phyloP scores from a whole-genome alignment of 2,797 vertebrate species.

The Malacoraja senta region DNA sequence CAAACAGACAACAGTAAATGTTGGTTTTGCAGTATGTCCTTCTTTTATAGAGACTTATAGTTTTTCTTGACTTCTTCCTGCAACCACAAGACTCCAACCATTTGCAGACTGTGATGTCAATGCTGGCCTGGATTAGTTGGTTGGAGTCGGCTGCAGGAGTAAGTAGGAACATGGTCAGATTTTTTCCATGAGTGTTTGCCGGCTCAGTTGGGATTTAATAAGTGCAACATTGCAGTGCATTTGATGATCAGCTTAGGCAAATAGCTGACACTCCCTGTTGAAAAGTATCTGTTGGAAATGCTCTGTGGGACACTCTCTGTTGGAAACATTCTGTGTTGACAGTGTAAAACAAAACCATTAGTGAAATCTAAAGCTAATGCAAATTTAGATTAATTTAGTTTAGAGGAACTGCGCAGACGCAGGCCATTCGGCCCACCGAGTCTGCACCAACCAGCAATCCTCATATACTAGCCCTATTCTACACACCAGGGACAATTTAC shows the following conservation, averaged over 20 bases:
- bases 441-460: no score
- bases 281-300: no score
- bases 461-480: no score
- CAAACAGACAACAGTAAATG: background rate
- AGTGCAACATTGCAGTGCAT: background rate
- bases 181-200: background rate
- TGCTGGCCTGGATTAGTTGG: background rate
- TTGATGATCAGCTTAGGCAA: background rate
- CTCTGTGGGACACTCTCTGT: background rate
- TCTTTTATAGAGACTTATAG: no score
- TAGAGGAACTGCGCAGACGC: no score
- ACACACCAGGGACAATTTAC: no score
- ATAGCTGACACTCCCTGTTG: background rate
- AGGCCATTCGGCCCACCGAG: no score
- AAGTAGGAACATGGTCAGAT: background rate
- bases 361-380: background rate
- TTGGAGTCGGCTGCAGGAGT: background rate
- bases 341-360: background rate
- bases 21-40: background rate
- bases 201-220: background rate
- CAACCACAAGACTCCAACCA: constrained; percentile 25
- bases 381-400: background rate
- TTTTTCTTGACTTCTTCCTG: background rate
- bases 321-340: background rate
- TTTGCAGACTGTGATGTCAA: constrained; percentile 35